These are phyloP conservation scores for Campaea margaritaria DNA, from an alignment of 2,888 invertebrate species.

Conservation along the genomic window DNA sequence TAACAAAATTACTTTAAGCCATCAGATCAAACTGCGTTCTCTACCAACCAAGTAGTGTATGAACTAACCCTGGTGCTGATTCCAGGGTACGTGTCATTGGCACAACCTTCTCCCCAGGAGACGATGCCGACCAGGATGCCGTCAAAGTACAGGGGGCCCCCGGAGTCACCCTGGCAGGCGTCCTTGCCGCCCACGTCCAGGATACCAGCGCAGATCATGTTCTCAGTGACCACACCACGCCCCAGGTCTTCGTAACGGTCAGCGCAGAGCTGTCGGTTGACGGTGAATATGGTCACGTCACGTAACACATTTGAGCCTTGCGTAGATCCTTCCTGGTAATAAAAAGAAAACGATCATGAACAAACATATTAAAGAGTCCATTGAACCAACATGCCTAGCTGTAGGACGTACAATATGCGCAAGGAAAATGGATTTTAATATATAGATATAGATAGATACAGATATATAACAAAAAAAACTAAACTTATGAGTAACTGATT, in stretches of 20 bases:
- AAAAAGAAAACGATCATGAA: no score
- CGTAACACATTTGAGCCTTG: slow-evolving; percentile 36
- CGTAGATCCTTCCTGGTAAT: slow-evolving; percentile 10
- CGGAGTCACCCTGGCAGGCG: slow-evolving; percentile 60
- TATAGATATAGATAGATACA: no score
- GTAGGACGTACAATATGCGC: no score
- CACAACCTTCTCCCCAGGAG: slow-evolving; percentile 75
- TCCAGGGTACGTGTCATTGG: slow-evolving; percentile 68
- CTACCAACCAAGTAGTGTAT: slow-evolving; percentile 54
- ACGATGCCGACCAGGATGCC: slow-evolving; percentile 66
- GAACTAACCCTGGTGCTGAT: slow-evolving; percentile 68
- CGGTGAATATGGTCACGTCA: slow-evolving; percentile 57
- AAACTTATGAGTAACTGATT: no score
- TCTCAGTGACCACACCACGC: slow-evolving; percentile 47
- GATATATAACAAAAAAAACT: no score
- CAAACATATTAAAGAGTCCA: no score
- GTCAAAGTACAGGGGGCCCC: slow-evolving; percentile 70
- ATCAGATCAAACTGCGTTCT: slow-evolving; percentile 54
- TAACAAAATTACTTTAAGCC: no score
- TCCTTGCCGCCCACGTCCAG: slow-evolving; percentile 55
- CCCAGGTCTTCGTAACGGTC: slow-evolving; percentile 48
- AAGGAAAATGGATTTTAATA: no score
- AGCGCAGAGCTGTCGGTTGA: slow-evolving; percentile 55
- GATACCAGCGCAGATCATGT: slow-evolving; percentile 67
- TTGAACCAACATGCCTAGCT: no score